Evolutionary conservation across 1,140 invertebrate species (phyloP).

Genomic region (Drosophila sucinea): DNA sequence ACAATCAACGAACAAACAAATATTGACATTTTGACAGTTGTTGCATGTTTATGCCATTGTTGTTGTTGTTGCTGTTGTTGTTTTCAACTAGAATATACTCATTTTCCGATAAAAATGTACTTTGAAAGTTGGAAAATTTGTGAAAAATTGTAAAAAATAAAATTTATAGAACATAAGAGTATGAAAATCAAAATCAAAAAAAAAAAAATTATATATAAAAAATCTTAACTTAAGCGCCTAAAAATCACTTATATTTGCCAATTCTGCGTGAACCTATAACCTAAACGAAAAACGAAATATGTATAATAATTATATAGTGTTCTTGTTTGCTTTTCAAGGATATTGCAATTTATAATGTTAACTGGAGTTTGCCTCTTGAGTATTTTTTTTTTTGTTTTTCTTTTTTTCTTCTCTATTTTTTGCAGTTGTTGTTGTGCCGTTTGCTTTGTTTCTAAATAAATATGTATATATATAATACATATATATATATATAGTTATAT

Average conservation of each 20-base stretch:
- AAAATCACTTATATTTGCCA: conserved; percentile 76
- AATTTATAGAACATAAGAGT: not conserved
- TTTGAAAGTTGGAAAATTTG: conserved; percentile 5
- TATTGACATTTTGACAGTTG: conserved; percentile 38
- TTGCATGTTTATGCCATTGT: conserved; percentile 18
- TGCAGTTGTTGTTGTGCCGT: conserved; percentile 57
- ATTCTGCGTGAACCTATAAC: conserved; percentile 18
- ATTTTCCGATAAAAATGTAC: conserved; percentile 38
- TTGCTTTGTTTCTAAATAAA: conserved; percentile 56
- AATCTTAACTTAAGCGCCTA: conserved; percentile 34
- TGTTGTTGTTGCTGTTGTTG: conserved; percentile 43
- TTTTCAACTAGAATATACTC: conserved; percentile 80
- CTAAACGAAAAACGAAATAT: not conserved
- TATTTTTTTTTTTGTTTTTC: conserved; percentile 26
- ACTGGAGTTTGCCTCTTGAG: conserved; percentile 41
- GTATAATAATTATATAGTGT: not conserved
- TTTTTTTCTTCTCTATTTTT: conserved; percentile 38
- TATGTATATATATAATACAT: conserved; percentile 57
- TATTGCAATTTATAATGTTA: conserved; percentile 24
- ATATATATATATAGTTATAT: conserved; percentile 42
- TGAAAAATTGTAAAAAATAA: not conserved
- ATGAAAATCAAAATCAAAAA: conserved; percentile 14
- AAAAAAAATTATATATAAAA: not conserved
- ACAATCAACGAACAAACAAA: conserved; percentile 21
- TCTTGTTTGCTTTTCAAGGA: conserved; percentile 32